Base-by-base conservation (phyloP, 2,888 invertebrate species). In the Drosophila subsilvestris region DNA sequence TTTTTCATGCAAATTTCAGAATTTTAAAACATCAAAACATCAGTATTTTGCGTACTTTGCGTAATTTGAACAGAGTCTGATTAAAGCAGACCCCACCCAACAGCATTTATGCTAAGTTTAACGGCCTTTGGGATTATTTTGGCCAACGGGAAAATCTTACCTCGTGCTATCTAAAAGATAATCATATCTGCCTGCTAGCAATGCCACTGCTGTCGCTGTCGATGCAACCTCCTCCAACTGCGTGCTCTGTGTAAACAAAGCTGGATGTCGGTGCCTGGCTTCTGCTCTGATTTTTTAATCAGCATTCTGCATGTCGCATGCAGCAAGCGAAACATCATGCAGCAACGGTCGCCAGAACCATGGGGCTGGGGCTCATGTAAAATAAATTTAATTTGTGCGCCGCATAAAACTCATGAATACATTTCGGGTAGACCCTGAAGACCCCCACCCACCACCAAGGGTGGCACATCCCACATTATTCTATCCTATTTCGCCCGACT, bases 341-440 rank as follows among this genome's bases (percentile, higher is more conserved):
- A 51, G 47, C 53, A 6, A 8, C 29, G 12, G 58, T 27, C 9
- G 49, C 51, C 45, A 53, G 29, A 27, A 25, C 62, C 62, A 17
- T 37, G 49, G 37, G 51, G 27, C 50, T 9, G 50, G 60, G 45
- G 53, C 82, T 85, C 86, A 85, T 79, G 82, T 79, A 79, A 85
- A 81, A 79, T 85, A 79, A 78, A 79, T 79, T 82, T 79, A 65
- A 79, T 78, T 82, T 74, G 79, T 68, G 65, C 60, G 66, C 72
- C 61, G 63, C 78, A 66, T 80, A 84, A 71, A 77, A 84, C 74
- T 74, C 80, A 83, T 86, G 86, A 86, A 80, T 80, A 80, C 86
- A 80, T 76, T 75, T 71, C 44, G 49, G 67, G 53, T 27, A 22
- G 55, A 6, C 32, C 10, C 49, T 45, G 48, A 20, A 17, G 53